Base-by-base conservation (phyloP, 2,113 vertebrate genomes). In the Cichladusa arquata region DNA sequence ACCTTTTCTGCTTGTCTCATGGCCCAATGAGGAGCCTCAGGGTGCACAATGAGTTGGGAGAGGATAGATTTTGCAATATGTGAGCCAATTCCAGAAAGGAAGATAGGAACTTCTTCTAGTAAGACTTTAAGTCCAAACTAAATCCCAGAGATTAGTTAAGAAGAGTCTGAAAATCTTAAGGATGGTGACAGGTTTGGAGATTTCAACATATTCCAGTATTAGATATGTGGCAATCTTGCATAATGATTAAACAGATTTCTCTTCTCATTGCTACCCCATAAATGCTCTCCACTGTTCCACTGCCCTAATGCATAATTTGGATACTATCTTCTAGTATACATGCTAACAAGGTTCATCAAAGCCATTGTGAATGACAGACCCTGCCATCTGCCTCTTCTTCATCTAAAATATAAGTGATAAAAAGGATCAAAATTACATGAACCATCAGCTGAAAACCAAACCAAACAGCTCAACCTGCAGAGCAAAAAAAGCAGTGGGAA, bases 11-110 rank as follows among this genome's bases (percentile, higher is more conserved):
- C 5, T n/a, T 1, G 36, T 71, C 18, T 57, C 31, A 1, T 5
- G 9, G 10, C 4, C 6, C 5, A 38, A 1, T 0, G 1, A 61
- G 8, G 5, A 51, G 24, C 11, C 18, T 74, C 3, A 0, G 4
- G 9, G 2, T 15, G 1, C 20, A 65, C 15, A 69, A 17, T 7
- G 3, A 48, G 3, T 0, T n/a, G 2, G 14, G 14, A 82, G 24
- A 3, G 6, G 14, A 15, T 42, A 66, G 3, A 34, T 83, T 86
- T 84, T 77, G 14, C 9, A 23, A 58, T 36, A 58, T 1, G 0
- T 14, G 10, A 78, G 2, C 2, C 50, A 69, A 0, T 28, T 79
- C 9, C 38, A 54, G 22, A 74, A 71, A 58, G 8, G 11, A 62
- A 79, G 11, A 1, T 12, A n/a, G 5, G 14, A 67, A 2, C 4